phyloP scores from a whole-genome alignment of 1,140 invertebrate genomes.

The Ruditapes philippinarum region DNA sequence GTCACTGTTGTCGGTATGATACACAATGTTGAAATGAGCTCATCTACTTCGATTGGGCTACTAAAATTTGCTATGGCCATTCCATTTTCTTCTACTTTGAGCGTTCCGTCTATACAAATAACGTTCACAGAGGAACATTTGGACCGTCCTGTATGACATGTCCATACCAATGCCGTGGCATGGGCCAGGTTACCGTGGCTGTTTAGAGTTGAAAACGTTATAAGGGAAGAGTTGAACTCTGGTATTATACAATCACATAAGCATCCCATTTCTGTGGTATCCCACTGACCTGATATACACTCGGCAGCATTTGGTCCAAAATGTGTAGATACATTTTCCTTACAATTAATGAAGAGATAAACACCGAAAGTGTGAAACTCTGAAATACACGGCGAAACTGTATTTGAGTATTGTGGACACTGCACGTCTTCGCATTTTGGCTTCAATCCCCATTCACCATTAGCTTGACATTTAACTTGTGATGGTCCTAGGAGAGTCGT shows the following conservation, averaged over 20 bases:
- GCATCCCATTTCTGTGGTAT: neutral
- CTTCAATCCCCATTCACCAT: neutral
- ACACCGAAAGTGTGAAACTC: neutral
- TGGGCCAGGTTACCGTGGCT: neutral
- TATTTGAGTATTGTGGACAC: slow-evolving; percentile 1
- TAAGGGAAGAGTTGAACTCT: neutral
- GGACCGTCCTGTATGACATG: neutral
- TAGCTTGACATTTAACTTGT: neutral
- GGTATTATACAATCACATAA: slow-evolving; percentile 19
- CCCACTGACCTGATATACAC: neutral
- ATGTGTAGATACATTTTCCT: neutral
- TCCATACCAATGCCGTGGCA: neutral
- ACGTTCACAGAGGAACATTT: neutral
- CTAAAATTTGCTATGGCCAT: neutral
- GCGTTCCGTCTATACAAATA: neutral
- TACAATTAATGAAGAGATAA: neutral
- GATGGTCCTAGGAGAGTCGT: neutral
- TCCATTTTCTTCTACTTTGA: neutral
- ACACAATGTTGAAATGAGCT: no score
- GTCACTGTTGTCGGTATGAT: no score
- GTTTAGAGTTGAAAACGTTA: neutral
- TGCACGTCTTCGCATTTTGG: neutral
- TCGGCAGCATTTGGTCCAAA: neutral
- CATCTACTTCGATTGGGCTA: neutral
- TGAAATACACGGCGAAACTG: neutral